Evolutionary conservation across 2,797 vertebrate genomes (phyloP), one percentile per base, ranked within the genome.

Genomic region (Coranthus polyacanthus): DNA sequence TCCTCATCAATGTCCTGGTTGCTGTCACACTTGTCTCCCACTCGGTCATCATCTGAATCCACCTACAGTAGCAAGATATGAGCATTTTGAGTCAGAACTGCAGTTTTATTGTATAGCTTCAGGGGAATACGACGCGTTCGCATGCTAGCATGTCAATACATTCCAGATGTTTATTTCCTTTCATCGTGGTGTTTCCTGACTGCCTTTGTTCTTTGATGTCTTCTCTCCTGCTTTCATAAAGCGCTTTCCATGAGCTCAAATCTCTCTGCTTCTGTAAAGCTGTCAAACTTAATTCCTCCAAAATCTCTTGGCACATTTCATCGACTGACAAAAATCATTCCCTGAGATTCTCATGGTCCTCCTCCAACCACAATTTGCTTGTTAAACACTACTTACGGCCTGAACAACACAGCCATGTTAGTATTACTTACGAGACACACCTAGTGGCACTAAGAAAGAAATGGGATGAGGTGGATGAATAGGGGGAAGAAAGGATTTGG

Each of bases 1-100:
- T 99, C 98, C 84, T 99, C 98, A 65, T 99, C 98, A 6, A 99
- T 99, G 78, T 99, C 97, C 85, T 99, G 96, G 84, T 99, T 99
- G 81, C 94, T 98, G 90, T 99, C 98, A 46, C 98, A 99, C 50
- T 96, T 93, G 74, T 99, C 97, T 68, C 98, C 98, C 51, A 99
- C 96, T 5, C 79, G 95, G 78, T 98, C 97, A 4, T 97, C 97
- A 76, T 99, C 98, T 0, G 96, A 94, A 84, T 99, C 98, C 56
- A 96, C 90, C 98, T 99, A 78, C 51, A 65, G 34, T 16, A 4
- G 26, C 8, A 64, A 42, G 34, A 18, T 11, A 36, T 67, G 26
- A 43, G 17, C 18, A 15, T 70, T 59, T 45, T 6, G 2, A 1
- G 3, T 70, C 20, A 63, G 11, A 13, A 26, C 16, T 36, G 34